Evolutionary conservation across 2,888 invertebrate genomes (phyloP).

Genomic region (Latrodectus elegans): DNA sequence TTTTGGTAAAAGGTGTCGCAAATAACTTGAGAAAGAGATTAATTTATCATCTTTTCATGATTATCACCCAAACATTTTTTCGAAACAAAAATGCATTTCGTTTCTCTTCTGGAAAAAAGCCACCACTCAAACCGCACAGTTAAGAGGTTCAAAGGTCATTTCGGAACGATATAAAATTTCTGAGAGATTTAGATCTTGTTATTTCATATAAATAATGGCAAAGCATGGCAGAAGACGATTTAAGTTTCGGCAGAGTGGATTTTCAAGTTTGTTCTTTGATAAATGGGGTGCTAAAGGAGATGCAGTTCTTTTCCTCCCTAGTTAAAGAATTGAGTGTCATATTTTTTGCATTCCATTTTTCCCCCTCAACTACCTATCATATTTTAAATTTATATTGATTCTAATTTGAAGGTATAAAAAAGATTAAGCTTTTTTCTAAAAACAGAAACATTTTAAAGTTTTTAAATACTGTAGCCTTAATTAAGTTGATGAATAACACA

Average conservation of each 20-base stretch:
- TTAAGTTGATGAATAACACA: too few relatives aligned
- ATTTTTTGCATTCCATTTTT: too few relatives aligned
- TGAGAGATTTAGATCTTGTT: neutral
- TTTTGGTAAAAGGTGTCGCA: slow-evolving; percentile 57
- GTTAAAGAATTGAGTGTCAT: too few relatives aligned
- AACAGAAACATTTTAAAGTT: too few relatives aligned
- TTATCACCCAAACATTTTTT: slow-evolving; percentile 2
- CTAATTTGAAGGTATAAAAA: too few relatives aligned
- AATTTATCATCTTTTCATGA: slow-evolving; percentile 54
- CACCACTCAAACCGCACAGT: slow-evolving; percentile 34
- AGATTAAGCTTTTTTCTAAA: too few relatives aligned
- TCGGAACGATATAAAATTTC: neutral
- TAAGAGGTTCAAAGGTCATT: slow-evolving; percentile 31
- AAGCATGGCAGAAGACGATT: neutral
- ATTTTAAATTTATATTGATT: too few relatives aligned
- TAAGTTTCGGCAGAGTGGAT: slow-evolving; percentile 9
- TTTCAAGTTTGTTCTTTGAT: slow-evolving; percentile 22
- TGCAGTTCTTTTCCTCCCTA: neutral
- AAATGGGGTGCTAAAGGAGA: neutral
- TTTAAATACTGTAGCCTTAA: too few relatives aligned
- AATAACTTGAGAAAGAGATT: slow-evolving; percentile 55
- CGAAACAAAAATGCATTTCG: slow-evolving; percentile 2
- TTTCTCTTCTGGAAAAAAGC: slow-evolving; percentile 18
- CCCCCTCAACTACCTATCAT: too few relatives aligned
- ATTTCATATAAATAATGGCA: slow-evolving; percentile 15